Evolutionary conservation across 2,888 invertebrate genomes (phyloP).

Genomic region (Pterostichus madidus): DNA sequence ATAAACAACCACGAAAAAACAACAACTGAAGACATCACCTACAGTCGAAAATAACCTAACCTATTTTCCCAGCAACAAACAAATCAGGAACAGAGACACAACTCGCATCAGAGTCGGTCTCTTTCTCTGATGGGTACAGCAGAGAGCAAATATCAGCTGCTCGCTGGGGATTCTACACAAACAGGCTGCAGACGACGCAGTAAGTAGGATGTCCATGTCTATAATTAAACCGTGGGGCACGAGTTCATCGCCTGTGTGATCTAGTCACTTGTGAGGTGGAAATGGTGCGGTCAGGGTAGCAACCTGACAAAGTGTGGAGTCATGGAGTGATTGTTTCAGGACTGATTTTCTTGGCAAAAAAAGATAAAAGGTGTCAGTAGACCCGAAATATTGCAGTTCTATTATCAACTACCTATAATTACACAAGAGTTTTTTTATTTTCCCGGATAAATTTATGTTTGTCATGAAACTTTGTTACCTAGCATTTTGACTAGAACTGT

Average conservation of each 20-base stretch:
- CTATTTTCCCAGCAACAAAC: slow-evolving; percentile 39
- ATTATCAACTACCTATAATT: no score
- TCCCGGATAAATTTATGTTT: no score
- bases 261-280: not conserved
- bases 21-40: slow-evolving; percentile 29
- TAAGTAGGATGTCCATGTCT: slow-evolving; percentile 4
- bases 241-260: slow-evolving; percentile 9
- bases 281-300: no score
- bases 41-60: slow-evolving; percentile 34
- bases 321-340: no score
- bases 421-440: no score
- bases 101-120: no score
- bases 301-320: no score
- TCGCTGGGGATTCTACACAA: not conserved
- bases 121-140: not conserved
- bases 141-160: slow-evolving; percentile 34
- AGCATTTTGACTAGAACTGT: no score
- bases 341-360: no score
- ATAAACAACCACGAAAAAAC: slow-evolving; percentile 41
- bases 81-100: not conserved
- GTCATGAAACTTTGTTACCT: no score
- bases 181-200: not conserved
- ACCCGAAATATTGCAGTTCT: no score
- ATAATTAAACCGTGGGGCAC: slow-evolving; percentile 22
- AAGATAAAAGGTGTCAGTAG: no score